These are phyloP conservation scores for Heteropelma amictum DNA, from an alignment of 2,888 invertebrate genomes.

Conservation along the genomic window DNA sequence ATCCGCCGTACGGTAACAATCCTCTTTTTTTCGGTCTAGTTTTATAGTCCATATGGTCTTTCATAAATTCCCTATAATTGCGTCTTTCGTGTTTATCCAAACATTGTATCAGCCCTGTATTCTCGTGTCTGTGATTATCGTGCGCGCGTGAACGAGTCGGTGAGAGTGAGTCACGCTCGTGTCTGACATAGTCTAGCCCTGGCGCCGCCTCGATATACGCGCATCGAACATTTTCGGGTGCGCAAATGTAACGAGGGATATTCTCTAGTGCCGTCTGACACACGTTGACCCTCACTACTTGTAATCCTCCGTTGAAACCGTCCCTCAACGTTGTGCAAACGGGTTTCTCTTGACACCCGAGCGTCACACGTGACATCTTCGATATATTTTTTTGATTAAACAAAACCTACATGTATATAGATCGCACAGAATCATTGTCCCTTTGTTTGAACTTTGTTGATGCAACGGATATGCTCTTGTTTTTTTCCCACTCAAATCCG, in stretches of 20 bases:
- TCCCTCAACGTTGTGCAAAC: constrained; percentile 8
- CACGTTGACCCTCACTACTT: constrained; percentile 51
- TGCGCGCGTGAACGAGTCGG: constrained; percentile 1
- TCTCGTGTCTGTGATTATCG: neutral
- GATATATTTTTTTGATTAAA: neutral
- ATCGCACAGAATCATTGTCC: too few relatives aligned
- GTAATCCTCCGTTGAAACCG: constrained; percentile 39
- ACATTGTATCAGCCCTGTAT: neutral
- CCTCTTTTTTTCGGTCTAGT: neutral
- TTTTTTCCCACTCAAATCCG: too few relatives aligned
- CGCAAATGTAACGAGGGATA: neutral
- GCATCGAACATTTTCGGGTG: neutral
- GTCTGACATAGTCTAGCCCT: constrained; percentile 16
- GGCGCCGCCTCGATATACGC: constrained; percentile 18
- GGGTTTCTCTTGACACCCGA: constrained; percentile 36
- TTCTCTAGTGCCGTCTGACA: constrained; percentile 34
- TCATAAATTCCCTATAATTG: too few relatives aligned
- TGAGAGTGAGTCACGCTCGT: constrained; percentile 37
- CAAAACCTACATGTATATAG: too few relatives aligned
- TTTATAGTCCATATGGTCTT: too few relatives aligned
- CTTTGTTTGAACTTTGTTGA: too few relatives aligned
- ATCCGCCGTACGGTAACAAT: neutral
- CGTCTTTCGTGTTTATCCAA: neutral
- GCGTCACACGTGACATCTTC: constrained; percentile 40
- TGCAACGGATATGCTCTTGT: too few relatives aligned